These are phyloP conservation scores for Trileptium ribeirensis DNA, from an alignment of 2,888 invertebrate genomes.

Conservation along the genomic window DNA sequence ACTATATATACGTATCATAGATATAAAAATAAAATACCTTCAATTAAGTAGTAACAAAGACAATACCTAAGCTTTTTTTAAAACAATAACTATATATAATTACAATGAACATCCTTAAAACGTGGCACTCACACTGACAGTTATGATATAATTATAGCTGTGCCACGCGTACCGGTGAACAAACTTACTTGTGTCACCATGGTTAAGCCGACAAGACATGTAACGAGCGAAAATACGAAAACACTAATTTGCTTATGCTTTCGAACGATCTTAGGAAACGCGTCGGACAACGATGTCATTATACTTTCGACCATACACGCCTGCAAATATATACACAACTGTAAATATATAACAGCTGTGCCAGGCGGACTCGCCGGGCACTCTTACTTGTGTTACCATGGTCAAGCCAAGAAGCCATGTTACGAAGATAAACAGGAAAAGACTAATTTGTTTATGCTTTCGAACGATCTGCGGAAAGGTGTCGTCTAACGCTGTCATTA, in stretches of 20 bases:
- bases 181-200: slow-evolving; percentile 45
- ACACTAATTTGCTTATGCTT: slow-evolving; percentile 45
- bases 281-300: slow-evolving; percentile 48
- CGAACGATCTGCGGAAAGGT: slow-evolving; percentile 46
- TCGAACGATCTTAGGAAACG: slow-evolving; percentile 45
- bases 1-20: too few species aligned
- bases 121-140: too few species aligned
- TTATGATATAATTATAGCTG: too few species aligned
- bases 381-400: slow-evolving; percentile 45
- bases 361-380: too few species aligned
- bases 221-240: slow-evolving; percentile 42
- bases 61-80: too few species aligned
- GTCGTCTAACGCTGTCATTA: slow-evolving; percentile 49
- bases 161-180: too few species aligned
- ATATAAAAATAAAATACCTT: too few species aligned
- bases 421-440: slow-evolving; percentile 42
- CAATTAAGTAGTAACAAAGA: too few species aligned
- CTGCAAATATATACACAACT: slow-evolving; percentile 30
- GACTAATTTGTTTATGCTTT: slow-evolving; percentile 44
- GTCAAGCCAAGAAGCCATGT: slow-evolving; percentile 48
- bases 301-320: slow-evolving; percentile 52
- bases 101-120: too few species aligned
- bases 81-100: too few species aligned
- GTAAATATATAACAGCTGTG: not conserved
- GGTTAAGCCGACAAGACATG: slow-evolving; percentile 47